These are phyloP conservation scores for Zaprionus nigranus DNA, from an alignment of 1,140 invertebrate species.

Conservation along the genomic window DNA sequence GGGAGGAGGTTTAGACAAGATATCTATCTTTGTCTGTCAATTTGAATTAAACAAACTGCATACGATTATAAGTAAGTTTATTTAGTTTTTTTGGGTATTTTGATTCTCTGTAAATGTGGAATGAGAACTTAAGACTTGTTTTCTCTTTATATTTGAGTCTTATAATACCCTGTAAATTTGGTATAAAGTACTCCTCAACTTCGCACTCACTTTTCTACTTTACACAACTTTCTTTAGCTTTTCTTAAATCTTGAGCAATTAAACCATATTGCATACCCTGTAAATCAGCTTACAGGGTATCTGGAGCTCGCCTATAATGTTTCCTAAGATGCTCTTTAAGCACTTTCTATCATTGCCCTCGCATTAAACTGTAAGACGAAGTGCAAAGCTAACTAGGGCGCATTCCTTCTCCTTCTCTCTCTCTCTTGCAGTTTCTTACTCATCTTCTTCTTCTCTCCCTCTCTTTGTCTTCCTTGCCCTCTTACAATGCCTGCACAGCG, in stretches of 20 bases:
- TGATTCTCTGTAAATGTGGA: neutral
- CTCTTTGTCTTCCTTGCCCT: neutral
- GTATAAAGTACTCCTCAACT: neutral
- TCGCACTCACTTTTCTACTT: neutral
- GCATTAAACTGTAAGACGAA: slow-evolving; percentile 1
- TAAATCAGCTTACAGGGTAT: neutral
- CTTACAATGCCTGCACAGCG: neutral
- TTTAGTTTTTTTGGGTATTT: neutral
- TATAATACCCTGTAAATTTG: neutral
- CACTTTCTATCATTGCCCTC: neutral
- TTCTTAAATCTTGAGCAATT: too few species aligned
- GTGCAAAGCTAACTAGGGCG: neutral
- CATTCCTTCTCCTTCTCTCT: too few species aligned
- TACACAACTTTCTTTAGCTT: neutral
- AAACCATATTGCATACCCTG: neutral
- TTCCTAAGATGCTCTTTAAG: neutral
- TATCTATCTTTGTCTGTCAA: neutral
- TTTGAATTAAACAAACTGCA: neutral
- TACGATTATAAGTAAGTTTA: neutral
- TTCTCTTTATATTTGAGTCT: neutral
- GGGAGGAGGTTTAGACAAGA: too few species aligned
- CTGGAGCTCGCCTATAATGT: neutral
- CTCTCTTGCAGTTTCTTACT: neutral
- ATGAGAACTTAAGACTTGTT: neutral
- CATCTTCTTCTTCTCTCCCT: neutral